Percentiles rank a stretch among this genome's conserved stretches.
phyloP scores from a whole-genome alignment of 1,140 invertebrate species.

The Papilio machaon region DNA sequence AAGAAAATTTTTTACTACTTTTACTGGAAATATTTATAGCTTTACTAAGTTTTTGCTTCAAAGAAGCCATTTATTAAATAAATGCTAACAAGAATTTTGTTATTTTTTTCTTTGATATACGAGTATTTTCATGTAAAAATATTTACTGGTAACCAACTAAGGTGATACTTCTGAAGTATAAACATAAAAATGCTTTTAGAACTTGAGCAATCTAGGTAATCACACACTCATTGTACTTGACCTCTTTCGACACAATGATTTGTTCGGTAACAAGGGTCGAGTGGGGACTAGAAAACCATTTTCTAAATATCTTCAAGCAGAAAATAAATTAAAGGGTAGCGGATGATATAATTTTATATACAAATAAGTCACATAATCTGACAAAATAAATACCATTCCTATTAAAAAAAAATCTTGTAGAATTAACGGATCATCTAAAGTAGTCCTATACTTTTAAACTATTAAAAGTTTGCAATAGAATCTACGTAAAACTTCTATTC shows the following conservation, averaged over 20 bases:
- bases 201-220: slow-evolving; percentile 3
- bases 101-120: neutral
- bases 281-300: neutral
- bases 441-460: neutral
- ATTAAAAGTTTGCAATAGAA: neutral
- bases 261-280: slow-evolving; percentile 14
- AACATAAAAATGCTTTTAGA: slow-evolving; percentile 17
- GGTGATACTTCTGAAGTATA: neutral
- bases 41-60: too few species aligned
- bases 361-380: neutral
- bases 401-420: neutral
- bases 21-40: too few species aligned
- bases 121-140: neutral
- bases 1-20: too few species aligned
- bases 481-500: neutral
- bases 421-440: too few species aligned
- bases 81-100: neutral
- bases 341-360: neutral
- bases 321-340: slow-evolving; percentile 7
- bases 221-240: neutral
- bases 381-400: neutral
- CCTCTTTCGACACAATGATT: slow-evolving; percentile 7
- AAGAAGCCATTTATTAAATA: neutral
- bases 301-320: slow-evolving; percentile 15
- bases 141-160: neutral